Conservation (phyloP, 1,140 invertebrate genomes). For the Caenorhabditis brenneri region DNA sequence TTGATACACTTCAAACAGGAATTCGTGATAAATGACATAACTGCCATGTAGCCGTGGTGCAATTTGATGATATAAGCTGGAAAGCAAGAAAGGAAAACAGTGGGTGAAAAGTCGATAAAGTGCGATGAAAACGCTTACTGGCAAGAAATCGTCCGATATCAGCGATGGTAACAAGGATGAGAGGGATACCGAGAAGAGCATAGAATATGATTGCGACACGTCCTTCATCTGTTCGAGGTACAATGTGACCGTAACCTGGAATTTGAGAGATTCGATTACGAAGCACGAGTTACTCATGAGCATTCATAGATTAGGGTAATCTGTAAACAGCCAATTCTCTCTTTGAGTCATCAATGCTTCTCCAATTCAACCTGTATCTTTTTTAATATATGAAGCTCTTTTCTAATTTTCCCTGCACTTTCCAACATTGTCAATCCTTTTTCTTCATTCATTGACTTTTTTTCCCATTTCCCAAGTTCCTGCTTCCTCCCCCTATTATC, state of each 20-base stretch:
- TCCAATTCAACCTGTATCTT: too few species aligned
- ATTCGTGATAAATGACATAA: slow-evolving; percentile 56
- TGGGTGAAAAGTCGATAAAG: not conserved
- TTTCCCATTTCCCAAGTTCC: not conserved
- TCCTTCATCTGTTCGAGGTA: slow-evolving; percentile 74
- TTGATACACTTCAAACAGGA: slow-evolving; percentile 53
- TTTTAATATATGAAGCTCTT: too few species aligned
- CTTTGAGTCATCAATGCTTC: too few species aligned
- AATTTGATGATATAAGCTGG: slow-evolving; percentile 68
- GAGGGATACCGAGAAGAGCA: slow-evolving; percentile 74
- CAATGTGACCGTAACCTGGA: slow-evolving; percentile 74
- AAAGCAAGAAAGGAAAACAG: slow-evolving; percentile 10
- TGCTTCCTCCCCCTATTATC: not conserved
- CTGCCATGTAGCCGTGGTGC: slow-evolving; percentile 61
- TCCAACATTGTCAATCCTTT: too few species aligned
- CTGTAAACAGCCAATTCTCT: too few species aligned
- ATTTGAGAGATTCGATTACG: too few species aligned
- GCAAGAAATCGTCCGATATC: slow-evolving; percentile 73
- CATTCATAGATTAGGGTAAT: too few species aligned
- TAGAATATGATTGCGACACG: slow-evolving; percentile 74
- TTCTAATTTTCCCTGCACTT: too few species aligned
- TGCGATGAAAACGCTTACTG: slow-evolving; percentile 49
- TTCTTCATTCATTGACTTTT: not conserved
- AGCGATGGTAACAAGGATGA: slow-evolving; percentile 74
- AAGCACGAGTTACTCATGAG: too few species aligned